These are phyloP conservation scores for Cynoglossus semilaevis DNA, from an alignment of 2,113 vertebrate genomes.

Conservation along the genomic window DNA sequence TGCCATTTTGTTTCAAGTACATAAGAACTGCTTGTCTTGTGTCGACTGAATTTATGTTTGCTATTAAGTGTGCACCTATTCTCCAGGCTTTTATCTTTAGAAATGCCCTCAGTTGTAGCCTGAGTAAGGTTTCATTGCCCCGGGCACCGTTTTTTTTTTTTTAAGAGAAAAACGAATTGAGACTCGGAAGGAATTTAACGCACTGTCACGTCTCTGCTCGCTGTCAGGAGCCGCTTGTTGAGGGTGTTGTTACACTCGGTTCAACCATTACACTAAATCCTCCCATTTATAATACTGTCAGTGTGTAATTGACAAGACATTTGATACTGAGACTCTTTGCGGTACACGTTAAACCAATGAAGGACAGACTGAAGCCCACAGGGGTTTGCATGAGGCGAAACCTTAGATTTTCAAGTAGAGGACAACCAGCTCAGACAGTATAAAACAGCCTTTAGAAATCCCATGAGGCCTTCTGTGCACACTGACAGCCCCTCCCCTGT, in stretches of 20 bases:
- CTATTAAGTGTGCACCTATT: not conserved
- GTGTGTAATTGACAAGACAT: not conserved
- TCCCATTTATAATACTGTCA: constrained; percentile 46
- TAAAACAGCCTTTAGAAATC: constrained; percentile 23
- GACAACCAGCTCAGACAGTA: constrained; percentile 37
- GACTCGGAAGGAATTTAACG: constrained; percentile 22
- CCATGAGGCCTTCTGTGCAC: constrained; percentile 30
- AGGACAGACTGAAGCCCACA: constrained; percentile 34
- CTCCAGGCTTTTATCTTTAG: constrained; percentile 5
- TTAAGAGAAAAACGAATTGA: constrained; percentile 8
- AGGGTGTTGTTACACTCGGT: constrained; percentile 59
- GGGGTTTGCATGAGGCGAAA: constrained; percentile 24
- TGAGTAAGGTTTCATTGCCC: constrained; percentile 12
- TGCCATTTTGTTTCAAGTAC: constrained; percentile 51
- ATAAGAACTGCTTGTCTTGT: constrained; percentile 15
- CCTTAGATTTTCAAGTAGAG: constrained; percentile 37
- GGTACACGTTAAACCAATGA: constrained; percentile 23
- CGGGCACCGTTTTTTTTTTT: not conserved
- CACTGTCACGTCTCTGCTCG: constrained; percentile 1
- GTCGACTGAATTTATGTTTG: not conserved
- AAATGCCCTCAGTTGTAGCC: constrained; percentile 36
- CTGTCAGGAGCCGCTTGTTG: constrained; percentile 30
- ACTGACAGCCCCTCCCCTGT: constrained; percentile 27
- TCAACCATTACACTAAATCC: constrained; percentile 33
- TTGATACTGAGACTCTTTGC: constrained; percentile 19